Conservation (phyloP, 92 coral and sea anemone species). For the Umimayanthus chanpuru region DNA sequence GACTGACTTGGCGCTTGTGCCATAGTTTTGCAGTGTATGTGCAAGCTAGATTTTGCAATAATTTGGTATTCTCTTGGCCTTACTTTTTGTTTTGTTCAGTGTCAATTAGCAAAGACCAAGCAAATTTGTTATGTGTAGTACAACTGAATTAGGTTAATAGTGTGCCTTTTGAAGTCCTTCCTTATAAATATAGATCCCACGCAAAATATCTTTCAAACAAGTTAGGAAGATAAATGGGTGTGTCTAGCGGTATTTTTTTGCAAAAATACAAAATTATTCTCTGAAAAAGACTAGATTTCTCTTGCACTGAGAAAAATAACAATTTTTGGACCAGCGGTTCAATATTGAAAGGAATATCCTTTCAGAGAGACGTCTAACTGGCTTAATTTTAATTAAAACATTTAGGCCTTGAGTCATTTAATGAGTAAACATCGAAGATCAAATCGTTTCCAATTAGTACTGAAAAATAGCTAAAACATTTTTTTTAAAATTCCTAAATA, state of each 20-base stretch:
- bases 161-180: not conserved
- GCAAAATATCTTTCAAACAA: not conserved
- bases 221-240: not conserved
- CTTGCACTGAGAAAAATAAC: not conserved
- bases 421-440: not conserved
- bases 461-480: not conserved
- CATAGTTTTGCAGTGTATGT: too few relatives aligned
- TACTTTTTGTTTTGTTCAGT: not conserved
- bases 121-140: not conserved
- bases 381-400: not conserved
- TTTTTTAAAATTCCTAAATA: not conserved
- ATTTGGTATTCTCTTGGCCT: too few relatives aligned
- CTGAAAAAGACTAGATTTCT: not conserved
- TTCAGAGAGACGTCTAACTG: not conserved
- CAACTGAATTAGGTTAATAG: not conserved
- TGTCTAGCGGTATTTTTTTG: too few relatives aligned
- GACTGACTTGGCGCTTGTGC: too few relatives aligned
- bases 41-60: too few relatives aligned
- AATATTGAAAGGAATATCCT: not conserved
- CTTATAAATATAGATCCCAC: not conserved
- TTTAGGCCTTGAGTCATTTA: not conserved
- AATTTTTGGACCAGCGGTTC: not conserved
- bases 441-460: not conserved
- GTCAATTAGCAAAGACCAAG: not conserved
- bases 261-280: too few relatives aligned